phyloP scores from a whole-genome alignment of 1,140 invertebrate genomes.

The Bombus haemorrhoidalis region DNA sequence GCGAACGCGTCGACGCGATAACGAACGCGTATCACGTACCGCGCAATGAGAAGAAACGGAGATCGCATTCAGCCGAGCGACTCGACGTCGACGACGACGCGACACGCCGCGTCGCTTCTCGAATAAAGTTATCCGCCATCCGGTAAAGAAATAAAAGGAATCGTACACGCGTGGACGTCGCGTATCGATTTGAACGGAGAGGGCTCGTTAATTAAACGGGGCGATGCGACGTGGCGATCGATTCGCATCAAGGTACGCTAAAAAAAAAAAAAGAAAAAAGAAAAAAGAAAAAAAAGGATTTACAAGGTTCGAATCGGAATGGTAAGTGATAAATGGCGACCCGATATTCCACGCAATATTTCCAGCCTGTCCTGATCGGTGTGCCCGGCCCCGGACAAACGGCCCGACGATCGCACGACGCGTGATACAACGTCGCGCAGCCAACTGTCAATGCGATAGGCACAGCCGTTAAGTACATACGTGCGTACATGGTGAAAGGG shows the following conservation, averaged over 20 bases:
- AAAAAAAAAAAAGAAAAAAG: too few species aligned
- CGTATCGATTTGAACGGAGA: too few species aligned
- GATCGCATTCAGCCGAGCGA: background rate
- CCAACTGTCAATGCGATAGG: too few species aligned
- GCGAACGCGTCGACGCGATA: background rate
- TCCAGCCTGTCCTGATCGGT: slow-evolving; percentile 9
- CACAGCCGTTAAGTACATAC: too few species aligned
- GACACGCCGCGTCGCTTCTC: background rate
- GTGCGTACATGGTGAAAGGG: too few species aligned
- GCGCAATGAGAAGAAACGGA: background rate
- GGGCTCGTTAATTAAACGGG: background rate
- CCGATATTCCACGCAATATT: slow-evolving; percentile 61
- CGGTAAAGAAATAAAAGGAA: background rate
- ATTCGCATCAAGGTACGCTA: background rate
- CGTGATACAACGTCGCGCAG: background rate
- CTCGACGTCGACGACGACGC: background rate
- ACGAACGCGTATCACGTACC: slow-evolving; percentile 11
- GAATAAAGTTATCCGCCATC: background rate
- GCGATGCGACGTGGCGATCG: background rate
- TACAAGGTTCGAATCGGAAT: slow-evolving; percentile 4
- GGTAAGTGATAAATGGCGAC: slow-evolving; percentile 48
- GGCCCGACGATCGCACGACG: background rate
- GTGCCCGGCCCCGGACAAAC: slow-evolving; percentile 35
- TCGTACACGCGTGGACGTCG: background rate
- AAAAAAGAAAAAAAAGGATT: slow-evolving; percentile 42